Evolutionary conservation across 2,113 vertebrate species (phyloP).

Genomic region (Colinus virginianus): DNA sequence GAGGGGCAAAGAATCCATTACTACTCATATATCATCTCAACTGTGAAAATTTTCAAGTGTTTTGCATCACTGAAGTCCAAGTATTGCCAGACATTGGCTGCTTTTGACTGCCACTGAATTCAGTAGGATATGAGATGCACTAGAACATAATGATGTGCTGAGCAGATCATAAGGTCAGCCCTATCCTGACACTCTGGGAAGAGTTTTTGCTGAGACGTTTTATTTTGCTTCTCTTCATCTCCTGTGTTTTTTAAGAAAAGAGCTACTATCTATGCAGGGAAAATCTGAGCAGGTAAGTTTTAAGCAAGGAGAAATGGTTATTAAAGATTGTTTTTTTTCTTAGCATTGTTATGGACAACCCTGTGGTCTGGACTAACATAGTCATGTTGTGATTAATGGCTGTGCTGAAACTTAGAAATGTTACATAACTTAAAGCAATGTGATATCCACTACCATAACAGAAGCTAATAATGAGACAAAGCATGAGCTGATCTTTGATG

Average conservation of each 20-base stretch:
- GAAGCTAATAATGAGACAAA: conserved; percentile 26
- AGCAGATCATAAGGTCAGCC: not conserved
- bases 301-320: not conserved
- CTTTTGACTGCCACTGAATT: not conserved
- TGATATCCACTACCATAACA: not conserved
- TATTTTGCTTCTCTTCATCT: not conserved
- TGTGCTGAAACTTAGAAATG: conserved; percentile 26
- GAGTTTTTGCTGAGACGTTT: not conserved
- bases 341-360: not conserved
- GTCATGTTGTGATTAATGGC: conserved; percentile 41
- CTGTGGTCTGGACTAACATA: not conserved
- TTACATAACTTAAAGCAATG: conserved; percentile 33
- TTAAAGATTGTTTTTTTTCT: not conserved
- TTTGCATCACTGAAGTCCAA: not conserved
- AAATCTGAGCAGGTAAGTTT: not conserved
- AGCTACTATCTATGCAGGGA: not conserved
- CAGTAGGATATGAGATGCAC: not conserved
- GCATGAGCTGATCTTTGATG: conserved; percentile 32
- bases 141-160: not conserved
- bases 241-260: not conserved
- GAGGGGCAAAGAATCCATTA: not conserved
- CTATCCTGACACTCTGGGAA: not conserved
- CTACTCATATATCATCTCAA: not conserved
- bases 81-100: not conserved
- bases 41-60: conserved; percentile 6